A percentile compares a stretch with the other conserved stretches of the same genome.
phyloP scores from a whole-genome alignment of 2,113 vertebrate species.

The Tetraodon nigroviridis region DNA sequence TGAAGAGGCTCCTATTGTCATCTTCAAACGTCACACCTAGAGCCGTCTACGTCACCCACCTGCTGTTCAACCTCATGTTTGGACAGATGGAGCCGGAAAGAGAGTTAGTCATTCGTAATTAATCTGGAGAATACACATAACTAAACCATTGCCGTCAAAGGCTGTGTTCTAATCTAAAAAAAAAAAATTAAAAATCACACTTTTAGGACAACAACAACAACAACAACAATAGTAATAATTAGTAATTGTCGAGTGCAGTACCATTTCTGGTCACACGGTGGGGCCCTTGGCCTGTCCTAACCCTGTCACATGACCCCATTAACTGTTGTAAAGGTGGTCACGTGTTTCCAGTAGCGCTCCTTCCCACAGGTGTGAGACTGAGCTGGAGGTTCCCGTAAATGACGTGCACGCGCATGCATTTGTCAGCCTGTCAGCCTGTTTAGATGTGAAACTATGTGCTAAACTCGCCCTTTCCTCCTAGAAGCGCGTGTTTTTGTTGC shows the following conservation, averaged over 20 bases:
- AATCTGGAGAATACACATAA: too few relatives aligned
- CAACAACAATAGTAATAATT: too few relatives aligned
- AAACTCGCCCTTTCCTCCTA: slow-evolving; percentile 13
- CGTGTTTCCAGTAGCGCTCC: not conserved
- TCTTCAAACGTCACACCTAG: slow-evolving; percentile 20
- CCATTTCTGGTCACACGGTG: slow-evolving; percentile 34
- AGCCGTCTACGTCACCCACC: slow-evolving; percentile 1
- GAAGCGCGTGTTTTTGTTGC: not conserved
- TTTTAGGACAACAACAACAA: too few relatives aligned
- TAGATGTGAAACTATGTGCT: slow-evolving; percentile 17
- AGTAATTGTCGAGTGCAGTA: not conserved
- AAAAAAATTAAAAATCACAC: not conserved
- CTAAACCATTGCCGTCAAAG: too few relatives aligned
- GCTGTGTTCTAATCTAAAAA: not conserved
- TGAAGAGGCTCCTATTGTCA: slow-evolving; percentile 5
- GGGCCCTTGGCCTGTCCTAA: slow-evolving; percentile 1
- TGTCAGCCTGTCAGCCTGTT: slow-evolving; percentile 25
- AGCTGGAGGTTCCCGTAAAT: not conserved
- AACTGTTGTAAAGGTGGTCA: not conserved
- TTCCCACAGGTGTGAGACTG: not conserved
- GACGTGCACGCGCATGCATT: slow-evolving; percentile 4
- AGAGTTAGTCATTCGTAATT: too few relatives aligned
- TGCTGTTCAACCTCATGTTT: slow-evolving; percentile 1
- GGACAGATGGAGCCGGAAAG: too few relatives aligned
- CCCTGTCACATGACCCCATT: not conserved